Evolutionary conservation across 2,888 invertebrate genomes (phyloP), one percentile per base, ranked within the genome.

Genomic region (Amiota minor): DNA sequence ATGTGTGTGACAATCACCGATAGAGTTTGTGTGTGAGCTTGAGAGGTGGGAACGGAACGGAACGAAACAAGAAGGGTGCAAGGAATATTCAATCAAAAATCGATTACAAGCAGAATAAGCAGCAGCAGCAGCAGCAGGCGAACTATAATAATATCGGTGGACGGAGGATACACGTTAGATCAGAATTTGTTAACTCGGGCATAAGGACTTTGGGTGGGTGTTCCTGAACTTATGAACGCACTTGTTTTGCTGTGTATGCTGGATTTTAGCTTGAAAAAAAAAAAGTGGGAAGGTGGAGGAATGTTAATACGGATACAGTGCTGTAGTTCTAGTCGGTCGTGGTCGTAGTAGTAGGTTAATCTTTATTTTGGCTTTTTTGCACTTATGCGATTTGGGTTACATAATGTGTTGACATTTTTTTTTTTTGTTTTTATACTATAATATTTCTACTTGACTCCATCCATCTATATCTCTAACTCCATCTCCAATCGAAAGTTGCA

Each of bases 71-170:
- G 12, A 55, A 46, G 53, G 23, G 68, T 46, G 12, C 16, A 3
- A 75, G 80, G 84, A 83, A 89, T 89, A 89, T 89, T 89, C 89
- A 89, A 89, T 89, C 89, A 89, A 89, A 89, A 89, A 89, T 89
- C 89, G 89, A 89, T 89, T 89, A 89, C 86, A 86, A 77, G 75
- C 68, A 72, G 67, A 55, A 73, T 76, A 73, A 62, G 70, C 20
- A 61, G 14, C 49, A 59, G 12, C 16, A 18, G 16, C 45, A 47
- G 64, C 47, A 55, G 59, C 65, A 67, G 18, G 8, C 16, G 49
- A 14, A 47, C 23, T 6, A 59, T 20, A 12, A 59, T 35, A 35
- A 35, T 8, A 35, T 35, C 20, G 23, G 20, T 20, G 20, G 49
- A 65, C 47, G 16, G 46, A 14, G 49, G 49, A 71, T 72, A 65